A percentile compares a stretch with the other conserved stretches of the same genome.
phyloP scores from a whole-genome alignment of 2,113 vertebrate genomes.

The Copsychus sechellarum region DNA sequence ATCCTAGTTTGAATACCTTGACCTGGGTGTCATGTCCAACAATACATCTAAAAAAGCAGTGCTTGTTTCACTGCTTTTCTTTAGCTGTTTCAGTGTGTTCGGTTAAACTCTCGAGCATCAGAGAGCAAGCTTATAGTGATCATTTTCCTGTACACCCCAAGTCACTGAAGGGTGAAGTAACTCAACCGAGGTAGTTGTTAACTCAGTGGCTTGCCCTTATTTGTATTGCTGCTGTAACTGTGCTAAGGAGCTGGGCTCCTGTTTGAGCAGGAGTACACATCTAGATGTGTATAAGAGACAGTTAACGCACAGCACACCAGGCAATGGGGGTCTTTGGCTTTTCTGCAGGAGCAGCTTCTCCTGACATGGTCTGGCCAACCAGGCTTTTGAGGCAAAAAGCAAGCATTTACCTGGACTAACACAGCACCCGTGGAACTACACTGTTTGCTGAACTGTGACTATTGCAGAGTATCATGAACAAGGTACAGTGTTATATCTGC shows the following conservation, averaged over 20 bases:
- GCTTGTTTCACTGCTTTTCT: background rate
- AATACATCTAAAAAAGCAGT: background rate
- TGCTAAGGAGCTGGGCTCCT: background rate
- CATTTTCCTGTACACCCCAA: background rate
- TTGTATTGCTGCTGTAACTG: background rate
- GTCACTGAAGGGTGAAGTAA: background rate
- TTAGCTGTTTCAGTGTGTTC: background rate
- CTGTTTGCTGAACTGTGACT: background rate
- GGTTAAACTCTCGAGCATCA: background rate
- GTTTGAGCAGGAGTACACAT: background rate
- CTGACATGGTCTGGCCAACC: fast-evolving
- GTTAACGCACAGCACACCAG: background rate
- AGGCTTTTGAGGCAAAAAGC: background rate
- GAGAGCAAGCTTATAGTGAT: background rate
- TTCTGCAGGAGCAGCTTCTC: background rate
- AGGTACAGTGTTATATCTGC: fast-evolving
- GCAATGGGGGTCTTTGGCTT: background rate
- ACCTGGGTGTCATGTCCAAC: background rate
- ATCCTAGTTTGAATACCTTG: background rate
- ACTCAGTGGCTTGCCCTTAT: background rate
- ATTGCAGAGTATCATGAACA: background rate
- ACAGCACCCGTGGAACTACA: background rate
- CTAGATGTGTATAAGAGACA: too few relatives aligned
- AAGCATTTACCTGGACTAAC: background rate
- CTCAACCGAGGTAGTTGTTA: background rate